Conservation (phyloP, 2,888 invertebrate genomes). For the Mimas tiliae region DNA sequence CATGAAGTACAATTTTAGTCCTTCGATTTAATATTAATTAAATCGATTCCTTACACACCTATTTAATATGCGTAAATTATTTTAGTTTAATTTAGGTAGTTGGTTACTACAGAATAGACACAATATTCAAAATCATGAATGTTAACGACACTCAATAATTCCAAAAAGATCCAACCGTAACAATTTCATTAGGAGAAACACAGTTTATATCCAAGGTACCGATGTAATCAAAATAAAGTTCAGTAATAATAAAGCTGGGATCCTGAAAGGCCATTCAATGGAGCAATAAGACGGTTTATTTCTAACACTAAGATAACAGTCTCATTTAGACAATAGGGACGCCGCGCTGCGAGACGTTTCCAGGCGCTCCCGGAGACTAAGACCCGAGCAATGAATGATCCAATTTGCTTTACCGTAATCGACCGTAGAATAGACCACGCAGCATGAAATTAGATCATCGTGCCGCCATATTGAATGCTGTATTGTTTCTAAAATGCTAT, state of each 20-base stretch:
- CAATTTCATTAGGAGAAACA: constrained; percentile 23
- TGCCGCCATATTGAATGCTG: constrained; percentile 48
- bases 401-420: constrained; percentile 78
- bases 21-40: too few species aligned
- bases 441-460: constrained; percentile 76
- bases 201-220: constrained; percentile 26
- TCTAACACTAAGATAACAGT: constrained; percentile 58
- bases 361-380: constrained; percentile 42
- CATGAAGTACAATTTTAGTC: too few species aligned
- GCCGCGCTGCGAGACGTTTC: constrained; percentile 38
- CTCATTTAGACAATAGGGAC: constrained; percentile 53
- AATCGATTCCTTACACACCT: too few species aligned
- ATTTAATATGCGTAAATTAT: too few species aligned
- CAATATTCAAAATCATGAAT: too few species aligned
- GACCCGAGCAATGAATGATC: constrained; percentile 70
- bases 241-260: constrained; percentile 39
- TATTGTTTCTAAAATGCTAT: constrained; percentile 14
- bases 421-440: constrained; percentile 73
- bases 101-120: too few species aligned
- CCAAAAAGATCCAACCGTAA: constrained; percentile 8
- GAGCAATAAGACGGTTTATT: constrained; percentile 49
- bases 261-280: constrained; percentile 41
- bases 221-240: constrained; percentile 46
- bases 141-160: not conserved
- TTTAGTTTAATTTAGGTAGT: too few species aligned